Evolutionary conservation across 2,113 vertebrate species (phyloP), one percentile per base, ranked within the genome.

Genomic region (Larimichthys polyactis): DNA sequence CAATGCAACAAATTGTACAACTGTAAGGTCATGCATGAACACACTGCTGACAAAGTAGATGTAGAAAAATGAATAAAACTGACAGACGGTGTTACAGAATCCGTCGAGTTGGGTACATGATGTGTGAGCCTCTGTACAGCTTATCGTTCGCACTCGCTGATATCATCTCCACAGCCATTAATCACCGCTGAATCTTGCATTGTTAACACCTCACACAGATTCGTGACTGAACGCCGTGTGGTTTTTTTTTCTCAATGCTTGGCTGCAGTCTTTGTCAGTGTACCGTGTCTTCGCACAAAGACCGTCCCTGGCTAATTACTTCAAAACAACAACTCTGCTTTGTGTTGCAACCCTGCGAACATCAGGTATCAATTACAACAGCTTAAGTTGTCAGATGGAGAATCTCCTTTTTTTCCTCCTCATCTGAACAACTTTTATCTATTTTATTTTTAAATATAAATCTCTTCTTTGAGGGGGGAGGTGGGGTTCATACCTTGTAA

Each of bases 191-290:
- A 9, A 22, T 22, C 20, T 44, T 19, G n/a, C n/a, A 5, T 11
- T 44, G 29, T 63, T 27, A 4, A 43, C 65, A 15, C 44, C 55
- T 71, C n/a, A 1, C 55, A 19, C 5, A n/a, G 19, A 15, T 62
- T 27, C 75, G 48, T 89, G 85, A 81, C 87, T 86, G 82, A 83
- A 81, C 11, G 51, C 52, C 10, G 52, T 9, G 12, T 44, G 22
- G 75, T 82, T 40, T 84, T 7, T 91, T 60, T 54, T 65, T 46
- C 52, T 79, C 46, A 81, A 84, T 9, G 80, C 87, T 59, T 29
- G 57, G 77, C 46, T 71, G 63, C 48, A 24, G 71, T 49, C 49
- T 49, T 4, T 27, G 43, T 11, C 71, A 75, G 32, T 17, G 65
- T 57, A 75, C 44, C 60, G 40, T 79, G 19, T 19, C 78, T 27